Conservation (phyloP, 2,113 vertebrate species). For the Engraulis encrasicolus region DNA sequence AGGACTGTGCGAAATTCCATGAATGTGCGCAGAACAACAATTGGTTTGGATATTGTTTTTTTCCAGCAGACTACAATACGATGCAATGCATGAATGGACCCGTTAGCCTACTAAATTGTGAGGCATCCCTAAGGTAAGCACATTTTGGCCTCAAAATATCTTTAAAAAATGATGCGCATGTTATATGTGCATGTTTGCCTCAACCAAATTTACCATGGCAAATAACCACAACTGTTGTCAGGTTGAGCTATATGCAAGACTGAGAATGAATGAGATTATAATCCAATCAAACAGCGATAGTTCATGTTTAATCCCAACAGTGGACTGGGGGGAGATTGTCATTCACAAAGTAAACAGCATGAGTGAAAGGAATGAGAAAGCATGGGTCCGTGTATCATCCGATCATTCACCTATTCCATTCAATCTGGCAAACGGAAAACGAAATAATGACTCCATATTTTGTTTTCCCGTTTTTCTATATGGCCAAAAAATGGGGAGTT, state of each 20-base stretch:
- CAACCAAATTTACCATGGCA: not conserved
- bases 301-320: constrained; percentile 70
- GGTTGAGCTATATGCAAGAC: not conserved
- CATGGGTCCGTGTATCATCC: too few relatives aligned
- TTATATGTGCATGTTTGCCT: not conserved
- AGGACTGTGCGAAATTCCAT: constrained; percentile 26
- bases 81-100: not conserved
- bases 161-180: too few relatives aligned
- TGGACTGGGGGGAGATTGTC: constrained; percentile 41
- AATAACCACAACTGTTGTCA: not conserved
- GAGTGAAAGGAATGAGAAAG: too few relatives aligned
- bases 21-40: constrained; percentile 40
- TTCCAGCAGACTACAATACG: not conserved
- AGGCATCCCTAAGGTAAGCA: not conserved
- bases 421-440: too few relatives aligned
- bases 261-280: constrained; percentile 53
- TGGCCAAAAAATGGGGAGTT: too few relatives aligned
- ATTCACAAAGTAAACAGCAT: constrained; percentile 12
- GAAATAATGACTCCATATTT: too few relatives aligned
- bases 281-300: constrained; percentile 76
- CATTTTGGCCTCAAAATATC: not conserved
- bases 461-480: too few relatives aligned
- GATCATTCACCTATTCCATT: too few relatives aligned
- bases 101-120: not conserved
- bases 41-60: constrained; percentile 22